A percentile compares a stretch with the other conserved stretches of the same genome.
These are phyloP conservation scores for Hesperophylax magnus DNA, from an alignment of 1,140 invertebrate genomes.

Conservation along the genomic window DNA sequence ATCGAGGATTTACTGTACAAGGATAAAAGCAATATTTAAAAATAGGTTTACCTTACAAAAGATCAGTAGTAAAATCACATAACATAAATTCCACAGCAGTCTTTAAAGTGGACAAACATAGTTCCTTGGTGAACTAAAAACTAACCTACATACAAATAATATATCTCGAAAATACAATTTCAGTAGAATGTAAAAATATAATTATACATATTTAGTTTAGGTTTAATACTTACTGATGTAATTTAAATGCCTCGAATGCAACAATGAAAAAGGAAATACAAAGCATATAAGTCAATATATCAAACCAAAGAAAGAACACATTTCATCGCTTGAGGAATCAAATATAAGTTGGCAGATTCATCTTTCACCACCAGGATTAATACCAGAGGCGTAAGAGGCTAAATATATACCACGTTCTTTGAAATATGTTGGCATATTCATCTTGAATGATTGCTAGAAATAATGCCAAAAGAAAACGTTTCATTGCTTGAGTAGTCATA, in stretches of 20 bases:
- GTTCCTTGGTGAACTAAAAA: conserved; percentile 40
- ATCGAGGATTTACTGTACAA: too few species aligned
- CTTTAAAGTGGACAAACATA: conserved; percentile 43
- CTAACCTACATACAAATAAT: conserved; percentile 27
- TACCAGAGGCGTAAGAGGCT: too few species aligned
- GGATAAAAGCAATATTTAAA: not conserved
- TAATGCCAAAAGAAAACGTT: too few species aligned
- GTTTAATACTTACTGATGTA: conserved; percentile 13
- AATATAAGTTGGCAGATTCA: too few species aligned
- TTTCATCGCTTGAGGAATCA: too few species aligned
- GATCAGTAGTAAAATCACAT: conserved; percentile 29
- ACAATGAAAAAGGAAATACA: not conserved
- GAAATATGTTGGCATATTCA: too few species aligned
- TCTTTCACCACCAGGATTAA: too few species aligned
- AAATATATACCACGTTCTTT: too few species aligned
- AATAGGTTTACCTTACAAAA: conserved; percentile 7
- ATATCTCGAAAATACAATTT: not conserved
- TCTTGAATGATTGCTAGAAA: too few species aligned
- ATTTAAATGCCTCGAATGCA: not conserved
- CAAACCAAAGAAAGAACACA: too few species aligned
- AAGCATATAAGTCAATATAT: too few species aligned
- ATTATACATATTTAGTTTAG: not conserved
- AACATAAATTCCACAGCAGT: conserved; percentile 35
- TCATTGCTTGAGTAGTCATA: too few species aligned
- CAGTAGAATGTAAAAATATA: conserved; percentile 17